A percentile compares a stretch with the other conserved stretches of the same genome.
Conservation (phyloP, 2,797 vertebrate genomes). For the Malurus splendens region DNA sequence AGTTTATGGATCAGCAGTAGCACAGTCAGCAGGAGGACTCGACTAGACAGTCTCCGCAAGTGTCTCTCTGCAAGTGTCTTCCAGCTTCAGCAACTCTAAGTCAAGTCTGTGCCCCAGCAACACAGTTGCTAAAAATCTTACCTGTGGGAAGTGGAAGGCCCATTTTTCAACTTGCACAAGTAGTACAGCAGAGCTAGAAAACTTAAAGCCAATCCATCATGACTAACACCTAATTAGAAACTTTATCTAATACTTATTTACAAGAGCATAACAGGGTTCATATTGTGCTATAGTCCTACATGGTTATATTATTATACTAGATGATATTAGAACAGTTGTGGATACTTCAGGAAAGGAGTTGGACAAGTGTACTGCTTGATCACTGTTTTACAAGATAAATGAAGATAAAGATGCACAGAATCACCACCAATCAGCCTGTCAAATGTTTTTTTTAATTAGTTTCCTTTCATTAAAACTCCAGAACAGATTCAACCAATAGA, state of each 20-base stretch:
- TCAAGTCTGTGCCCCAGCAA: background rate
- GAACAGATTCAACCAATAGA: background rate
- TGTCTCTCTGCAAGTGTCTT: background rate
- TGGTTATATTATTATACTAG: background rate
- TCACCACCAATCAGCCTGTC: background rate
- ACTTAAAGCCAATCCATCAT: background rate
- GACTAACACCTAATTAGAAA: background rate
- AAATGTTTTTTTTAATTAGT: background rate
- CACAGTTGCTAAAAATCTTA: background rate
- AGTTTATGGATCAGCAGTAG: background rate
- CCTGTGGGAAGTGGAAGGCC: background rate
- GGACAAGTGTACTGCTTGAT: background rate
- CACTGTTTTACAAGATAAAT: background rate
- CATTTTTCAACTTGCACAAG: background rate
- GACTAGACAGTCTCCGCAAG: background rate
- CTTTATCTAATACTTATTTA: background rate
- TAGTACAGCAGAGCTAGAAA: background rate
- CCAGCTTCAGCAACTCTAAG: background rate
- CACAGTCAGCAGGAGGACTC: background rate
- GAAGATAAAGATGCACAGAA: background rate
- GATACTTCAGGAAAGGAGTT: background rate
- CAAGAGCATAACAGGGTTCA: background rate
- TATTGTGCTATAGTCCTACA: background rate
- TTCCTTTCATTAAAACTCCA: background rate
- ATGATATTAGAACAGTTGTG: background rate